Conservation (phyloP, 2,113 vertebrate species). For the Nycticryphes semicollaris region DNA sequence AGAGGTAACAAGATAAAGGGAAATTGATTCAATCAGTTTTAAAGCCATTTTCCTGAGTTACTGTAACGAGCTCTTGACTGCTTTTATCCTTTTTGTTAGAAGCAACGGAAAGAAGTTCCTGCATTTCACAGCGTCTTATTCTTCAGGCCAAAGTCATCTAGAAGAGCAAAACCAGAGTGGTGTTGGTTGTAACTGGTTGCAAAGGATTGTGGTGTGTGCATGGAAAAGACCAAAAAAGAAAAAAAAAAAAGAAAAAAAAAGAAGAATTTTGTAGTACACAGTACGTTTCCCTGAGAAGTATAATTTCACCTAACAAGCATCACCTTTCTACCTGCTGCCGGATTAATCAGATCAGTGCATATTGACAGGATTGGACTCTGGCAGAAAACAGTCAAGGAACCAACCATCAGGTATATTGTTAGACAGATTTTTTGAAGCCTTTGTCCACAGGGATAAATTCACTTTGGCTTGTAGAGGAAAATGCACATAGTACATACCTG, state of each 20-base stretch:
- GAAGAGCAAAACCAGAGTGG: background rate
- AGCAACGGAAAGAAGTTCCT: constrained; percentile 31
- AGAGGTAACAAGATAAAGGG: constrained; percentile 40
- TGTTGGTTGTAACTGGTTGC: constrained; percentile 21
- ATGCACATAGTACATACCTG: background rate
- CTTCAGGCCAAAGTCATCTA: background rate
- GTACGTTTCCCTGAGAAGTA: constrained; percentile 26
- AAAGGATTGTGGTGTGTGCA: background rate
- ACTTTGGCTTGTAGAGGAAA: background rate
- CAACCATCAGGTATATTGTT: background rate
- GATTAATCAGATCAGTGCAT: background rate
- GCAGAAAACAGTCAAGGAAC: background rate
- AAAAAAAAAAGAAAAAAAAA: background rate
- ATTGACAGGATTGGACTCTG: background rate
- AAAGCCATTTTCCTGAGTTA: constrained; percentile 24
- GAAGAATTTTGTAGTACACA: background rate
- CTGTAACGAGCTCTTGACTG: constrained; percentile 3
- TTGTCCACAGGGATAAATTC: background rate
- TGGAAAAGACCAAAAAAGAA: background rate
- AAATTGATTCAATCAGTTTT: constrained; percentile 40
- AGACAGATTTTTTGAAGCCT: background rate
- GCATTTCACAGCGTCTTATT: background rate
- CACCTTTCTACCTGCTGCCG: background rate
- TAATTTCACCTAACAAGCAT: constrained; percentile 15
- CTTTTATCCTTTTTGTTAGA: background rate